Evolutionary conservation across 2,888 invertebrate genomes (phyloP).

Genomic region (Conops quadrifasciatus): DNA sequence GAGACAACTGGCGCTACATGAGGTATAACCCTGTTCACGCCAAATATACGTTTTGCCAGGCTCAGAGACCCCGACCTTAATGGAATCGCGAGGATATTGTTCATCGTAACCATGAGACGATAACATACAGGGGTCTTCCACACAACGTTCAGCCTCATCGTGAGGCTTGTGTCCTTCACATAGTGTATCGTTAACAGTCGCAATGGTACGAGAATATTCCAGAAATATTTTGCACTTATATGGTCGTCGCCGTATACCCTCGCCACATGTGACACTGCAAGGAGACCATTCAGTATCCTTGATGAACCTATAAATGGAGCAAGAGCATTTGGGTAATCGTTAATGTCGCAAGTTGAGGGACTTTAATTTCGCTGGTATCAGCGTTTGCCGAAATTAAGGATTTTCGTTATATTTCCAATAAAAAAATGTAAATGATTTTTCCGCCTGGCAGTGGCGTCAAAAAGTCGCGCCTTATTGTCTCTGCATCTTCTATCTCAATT

Average conservation of each 20-base stretch:
- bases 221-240: conserved; percentile 96
- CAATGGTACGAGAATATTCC: conserved; percentile 89
- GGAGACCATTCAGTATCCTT: conserved; percentile 89
- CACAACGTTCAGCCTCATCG: conserved; percentile 83
- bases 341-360: not conserved
- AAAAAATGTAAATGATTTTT: not conserved
- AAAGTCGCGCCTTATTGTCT: conserved; percentile 57
- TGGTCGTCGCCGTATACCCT: conserved; percentile 83
- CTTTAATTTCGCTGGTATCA: no score
- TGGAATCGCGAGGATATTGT: conserved; percentile 63
- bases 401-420: conserved; percentile 11
- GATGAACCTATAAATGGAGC: conserved; percentile 77
- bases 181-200: conserved; percentile 85
- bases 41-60: conserved; percentile 86
- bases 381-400: no score
- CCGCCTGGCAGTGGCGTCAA: conserved; percentile 49
- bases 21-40: conserved; percentile 89
- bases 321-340: not conserved
- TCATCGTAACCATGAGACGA: conserved; percentile 69
- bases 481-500: conserved; percentile 45
- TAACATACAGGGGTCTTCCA: conserved; percentile 78
- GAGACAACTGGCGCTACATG: conserved; percentile 93
- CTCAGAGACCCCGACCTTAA: conserved; percentile 76
- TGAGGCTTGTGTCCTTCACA: conserved; percentile 87
- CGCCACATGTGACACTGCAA: conserved; percentile 92